Evolutionary conservation across 2,797 vertebrate genomes (phyloP).

Genomic region (Macropodus opercularis): DNA sequence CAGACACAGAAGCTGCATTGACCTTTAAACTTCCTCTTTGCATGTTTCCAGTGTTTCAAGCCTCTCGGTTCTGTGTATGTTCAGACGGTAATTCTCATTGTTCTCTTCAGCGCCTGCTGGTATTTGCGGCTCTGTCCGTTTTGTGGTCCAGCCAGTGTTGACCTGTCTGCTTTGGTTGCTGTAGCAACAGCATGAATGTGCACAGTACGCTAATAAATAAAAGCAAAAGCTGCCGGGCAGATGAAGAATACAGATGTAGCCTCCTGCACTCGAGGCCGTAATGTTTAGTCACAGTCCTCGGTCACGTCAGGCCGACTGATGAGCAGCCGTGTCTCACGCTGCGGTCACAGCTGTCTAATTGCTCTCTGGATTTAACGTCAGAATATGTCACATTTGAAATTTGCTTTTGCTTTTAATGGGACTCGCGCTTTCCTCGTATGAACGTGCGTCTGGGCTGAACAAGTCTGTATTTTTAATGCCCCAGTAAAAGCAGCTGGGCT

Average conservation of each 20-base stretch:
- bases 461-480: not conserved
- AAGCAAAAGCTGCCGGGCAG: conserved; percentile 13
- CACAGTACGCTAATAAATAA: conserved; percentile 17
- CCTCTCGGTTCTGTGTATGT: not conserved
- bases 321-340: conserved; percentile 9
- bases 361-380: not conserved
- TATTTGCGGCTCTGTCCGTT: conserved; percentile 13
- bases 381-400: not conserved
- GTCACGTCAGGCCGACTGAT: conserved; percentile 9
- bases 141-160: conserved; percentile 11
- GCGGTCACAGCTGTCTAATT: conserved; percentile 6
- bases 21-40: too few relatives aligned
- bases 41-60: too few relatives aligned
- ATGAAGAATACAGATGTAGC: conserved; percentile 32
- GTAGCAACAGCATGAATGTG: conserved; percentile 15
- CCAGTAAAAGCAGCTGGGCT: conserved; percentile 20
- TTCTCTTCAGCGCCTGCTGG: not conserved
- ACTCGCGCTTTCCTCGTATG: too few relatives aligned
- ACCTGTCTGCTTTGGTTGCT: conserved; percentile 17
- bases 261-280: not conserved
- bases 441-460: too few relatives aligned
- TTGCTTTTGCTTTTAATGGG: too few relatives aligned
- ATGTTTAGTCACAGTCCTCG: not conserved
- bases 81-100: conserved; percentile 4
- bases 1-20: too few relatives aligned